Percentiles rank a stretch among this genome's conserved stretches.
These are phyloP conservation scores for Holothuria glaberrima DNA, from an alignment of 35 echinoderm and acorn worm species.

Conservation along the genomic window DNA sequence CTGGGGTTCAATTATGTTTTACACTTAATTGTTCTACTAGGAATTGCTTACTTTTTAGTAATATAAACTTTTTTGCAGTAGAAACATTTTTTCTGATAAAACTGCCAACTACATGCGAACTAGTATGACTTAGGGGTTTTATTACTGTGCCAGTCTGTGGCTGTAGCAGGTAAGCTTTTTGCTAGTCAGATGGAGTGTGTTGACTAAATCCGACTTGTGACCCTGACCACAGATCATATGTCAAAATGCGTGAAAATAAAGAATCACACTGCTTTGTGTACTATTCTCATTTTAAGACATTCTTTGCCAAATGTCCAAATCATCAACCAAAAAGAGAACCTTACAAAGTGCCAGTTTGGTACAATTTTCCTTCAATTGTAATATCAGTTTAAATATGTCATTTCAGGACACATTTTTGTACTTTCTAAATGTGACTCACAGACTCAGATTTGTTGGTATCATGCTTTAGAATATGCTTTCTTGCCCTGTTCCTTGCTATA, in stretches of 20 bases:
- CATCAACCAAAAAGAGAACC: conserved; percentile 20
- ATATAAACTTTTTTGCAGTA: conserved; percentile 8
- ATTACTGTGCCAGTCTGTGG: conserved; percentile 12
- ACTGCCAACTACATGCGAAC: conserved; percentile 11
- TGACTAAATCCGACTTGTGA: neutral
- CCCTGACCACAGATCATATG: neutral
- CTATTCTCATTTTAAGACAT: conserved; percentile 10
- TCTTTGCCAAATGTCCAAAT: conserved; percentile 19
- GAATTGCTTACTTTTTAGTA: neutral
- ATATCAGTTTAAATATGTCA: neutral
- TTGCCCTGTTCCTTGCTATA: neutral
- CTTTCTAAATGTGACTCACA: neutral
- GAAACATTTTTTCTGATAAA: neutral
- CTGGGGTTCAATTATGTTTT: neutral
- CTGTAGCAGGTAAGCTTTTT: neutral
- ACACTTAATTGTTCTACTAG: neutral
- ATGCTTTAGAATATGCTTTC: neutral
- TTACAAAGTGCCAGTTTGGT: conserved; percentile 21
- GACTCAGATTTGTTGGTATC: neutral
- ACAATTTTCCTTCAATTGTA: neutral
- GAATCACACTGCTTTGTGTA: neutral
- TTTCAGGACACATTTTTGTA: too few relatives aligned
- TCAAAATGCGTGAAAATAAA: conserved; percentile 20
- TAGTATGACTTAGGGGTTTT: neutral
- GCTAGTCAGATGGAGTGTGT: conserved; percentile 26